These are phyloP conservation scores for Melieria picta DNA, from an alignment of 2,888 invertebrate species.

Conservation along the genomic window DNA sequence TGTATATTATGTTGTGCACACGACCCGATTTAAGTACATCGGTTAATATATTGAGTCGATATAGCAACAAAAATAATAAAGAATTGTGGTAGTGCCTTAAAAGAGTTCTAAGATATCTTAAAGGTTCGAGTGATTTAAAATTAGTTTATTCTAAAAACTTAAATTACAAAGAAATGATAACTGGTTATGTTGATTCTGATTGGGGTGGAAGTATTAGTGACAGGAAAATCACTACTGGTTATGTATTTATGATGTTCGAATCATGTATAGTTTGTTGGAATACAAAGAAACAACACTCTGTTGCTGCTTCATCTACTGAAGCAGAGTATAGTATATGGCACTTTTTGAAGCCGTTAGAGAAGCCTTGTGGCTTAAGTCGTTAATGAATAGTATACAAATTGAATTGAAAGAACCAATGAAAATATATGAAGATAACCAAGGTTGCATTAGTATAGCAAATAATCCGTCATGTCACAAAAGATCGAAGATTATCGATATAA, in stretches of 20 bases:
- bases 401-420: no score
- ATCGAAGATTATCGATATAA: no score
- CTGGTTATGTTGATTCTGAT: conserved; percentile 45
- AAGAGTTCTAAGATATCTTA: conserved; percentile 19
- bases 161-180: conserved; percentile 27
- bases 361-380: no score
- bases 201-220: conserved; percentile 41
- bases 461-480: no score
- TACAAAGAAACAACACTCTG: no score
- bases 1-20: conserved; percentile 35
- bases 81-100: conserved; percentile 37
- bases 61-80: conserved; percentile 31
- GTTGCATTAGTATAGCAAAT: no score
- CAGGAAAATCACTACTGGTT: conserved; percentile 41
- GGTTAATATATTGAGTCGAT: conserved; percentile 35
- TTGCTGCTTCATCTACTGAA: no score
- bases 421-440: no score
- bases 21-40: conserved; percentile 35
- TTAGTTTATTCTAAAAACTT: conserved; percentile 5
- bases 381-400: no score
- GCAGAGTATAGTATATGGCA: no score
- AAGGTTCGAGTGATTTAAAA: conserved; percentile 31
- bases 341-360: no score
- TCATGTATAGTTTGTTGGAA: no score
- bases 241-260: background rate